Conservation (phyloP, 2,113 vertebrate species). For the Sisor rabdophorus region DNA sequence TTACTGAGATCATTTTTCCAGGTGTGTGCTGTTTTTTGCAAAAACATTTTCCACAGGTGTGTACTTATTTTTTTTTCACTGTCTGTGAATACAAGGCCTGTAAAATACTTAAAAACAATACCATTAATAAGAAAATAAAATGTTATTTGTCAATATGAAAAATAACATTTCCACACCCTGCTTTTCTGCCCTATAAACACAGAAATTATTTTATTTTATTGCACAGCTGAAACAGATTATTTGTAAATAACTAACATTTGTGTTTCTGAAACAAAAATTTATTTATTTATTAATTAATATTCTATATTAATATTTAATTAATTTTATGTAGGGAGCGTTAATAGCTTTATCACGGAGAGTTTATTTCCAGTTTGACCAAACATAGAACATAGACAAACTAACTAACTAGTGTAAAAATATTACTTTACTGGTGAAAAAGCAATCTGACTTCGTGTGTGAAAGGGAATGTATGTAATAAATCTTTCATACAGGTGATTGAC, state of each 20-base stretch:
- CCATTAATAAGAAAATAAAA: not conserved
- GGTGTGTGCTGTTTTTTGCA: conserved; percentile 16
- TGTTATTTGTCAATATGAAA: not conserved
- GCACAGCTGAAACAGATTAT: no score
- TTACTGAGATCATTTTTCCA: conserved; percentile 4
- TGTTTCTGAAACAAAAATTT: no score
- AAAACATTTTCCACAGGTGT: conserved; percentile 17
- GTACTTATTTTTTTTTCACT: not conserved
- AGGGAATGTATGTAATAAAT: not conserved
- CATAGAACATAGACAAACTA: not conserved
- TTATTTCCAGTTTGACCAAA: not conserved
- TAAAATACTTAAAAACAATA: not conserved
- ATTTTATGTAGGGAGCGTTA: no score
- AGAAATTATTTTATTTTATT: no score
- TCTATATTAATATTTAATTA: no score
- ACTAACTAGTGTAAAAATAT: not conserved
- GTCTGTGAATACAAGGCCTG: no score
- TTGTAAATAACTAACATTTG: no score
- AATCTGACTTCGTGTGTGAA: not conserved
- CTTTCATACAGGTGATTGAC: not conserved
- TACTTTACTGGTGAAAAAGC: not conserved
- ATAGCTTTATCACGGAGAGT: not conserved
- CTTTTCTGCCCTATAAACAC: not conserved
- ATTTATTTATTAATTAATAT: no score
- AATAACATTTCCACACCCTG: not conserved